Base-by-base conservation (phyloP, 2,113 vertebrate species). In the Dicaeum eximium region DNA sequence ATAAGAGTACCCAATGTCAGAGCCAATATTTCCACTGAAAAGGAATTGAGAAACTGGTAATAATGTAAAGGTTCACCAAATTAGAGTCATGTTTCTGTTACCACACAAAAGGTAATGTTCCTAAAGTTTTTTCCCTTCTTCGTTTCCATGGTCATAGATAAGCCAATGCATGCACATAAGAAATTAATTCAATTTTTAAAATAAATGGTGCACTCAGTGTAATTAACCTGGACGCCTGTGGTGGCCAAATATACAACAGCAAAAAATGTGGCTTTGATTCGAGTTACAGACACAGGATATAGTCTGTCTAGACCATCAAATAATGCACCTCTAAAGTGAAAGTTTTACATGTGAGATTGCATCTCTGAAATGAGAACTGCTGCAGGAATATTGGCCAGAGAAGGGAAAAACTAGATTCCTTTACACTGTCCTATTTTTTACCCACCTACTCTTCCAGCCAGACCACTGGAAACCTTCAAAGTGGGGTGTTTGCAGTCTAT, bases 281-380 rank as follows among this genome's bases (percentile, higher is more conserved):
- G 50, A 65, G 58, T 66, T 88, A 88, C 88, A 96, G 95, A 94
- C 92, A 82, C 81, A 96, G 95, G 90, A 96, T 96, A 91, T 82
- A 37, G 58, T 86, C 85, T 93, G 95, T 94, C 93, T 94, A 96
- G 93, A 96, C 90, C 70, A 90, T 88, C 93, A 92, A 95, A 78
- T 35, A 93, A 82, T 53, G 79, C 30, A 82, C 66, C 79, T 93
- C 71, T 72, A 38, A 85, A 96, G 70, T 85, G 50, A 73, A 80
- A 92, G 65, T 71, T 90, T 91, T 51, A 94, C 87, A 91, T 25
- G 10, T 87, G 92, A 95, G 95, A 82, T 85, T 93, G 37, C 88
- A 93, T 90, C 96, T 90, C 67, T 86, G 85, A 95, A 94, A 77
- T 54, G 74, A 81, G 89, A 94, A 88, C 40, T 82, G 30, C 67